Percentiles rank a stretch among this genome's conserved stretches.
Evolutionary conservation across 1,140 invertebrate genomes (phyloP).

Genomic region (Oedothorax gibbosus): DNA sequence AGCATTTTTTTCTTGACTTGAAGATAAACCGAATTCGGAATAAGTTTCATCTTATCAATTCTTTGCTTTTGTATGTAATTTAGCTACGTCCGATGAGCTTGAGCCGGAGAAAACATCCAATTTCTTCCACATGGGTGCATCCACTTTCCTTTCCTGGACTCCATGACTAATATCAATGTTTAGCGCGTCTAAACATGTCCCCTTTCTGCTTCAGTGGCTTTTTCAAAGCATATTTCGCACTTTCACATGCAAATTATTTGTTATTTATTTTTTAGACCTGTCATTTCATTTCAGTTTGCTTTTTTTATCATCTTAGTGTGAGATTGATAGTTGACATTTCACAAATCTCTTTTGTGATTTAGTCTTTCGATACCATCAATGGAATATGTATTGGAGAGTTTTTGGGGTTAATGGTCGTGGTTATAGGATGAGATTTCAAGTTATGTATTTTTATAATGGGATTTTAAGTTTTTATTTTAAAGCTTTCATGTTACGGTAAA

Average conservation of each 20-base stretch:
- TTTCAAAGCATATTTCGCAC: conserved; percentile 3
- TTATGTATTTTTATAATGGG: conserved; percentile 4
- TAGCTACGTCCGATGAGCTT: background rate
- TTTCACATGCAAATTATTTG: background rate
- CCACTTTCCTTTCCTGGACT: conserved; percentile 8
- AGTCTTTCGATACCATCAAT: conserved; percentile 25
- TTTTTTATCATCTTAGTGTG: background rate
- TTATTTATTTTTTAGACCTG: conserved; percentile 15
- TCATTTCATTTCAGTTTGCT: background rate
- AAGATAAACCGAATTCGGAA: conserved; percentile 3
- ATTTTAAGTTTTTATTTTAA: conserved; percentile 18
- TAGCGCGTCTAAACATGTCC: conserved; percentile 31
- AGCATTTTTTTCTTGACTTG: conserved; percentile 24
- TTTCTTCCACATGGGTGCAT: conserved; percentile 41
- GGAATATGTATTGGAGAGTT: conserved; percentile 25
- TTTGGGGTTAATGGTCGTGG: conserved; percentile 18
- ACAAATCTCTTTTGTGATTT: background rate
- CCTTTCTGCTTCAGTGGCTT: background rate
- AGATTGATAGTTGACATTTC: conserved; percentile 6
- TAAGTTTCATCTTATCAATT: background rate
- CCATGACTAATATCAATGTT: conserved; percentile 28
- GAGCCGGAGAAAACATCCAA: conserved; percentile 11
- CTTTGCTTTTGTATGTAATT: conserved; percentile 31
- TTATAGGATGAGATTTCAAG: background rate
- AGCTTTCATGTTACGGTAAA: no score